A percentile compares a stretch with the other conserved stretches of the same genome.
phyloP scores from a whole-genome alignment of 2,888 invertebrate genomes.

The Heteromurus nitidus region DNA sequence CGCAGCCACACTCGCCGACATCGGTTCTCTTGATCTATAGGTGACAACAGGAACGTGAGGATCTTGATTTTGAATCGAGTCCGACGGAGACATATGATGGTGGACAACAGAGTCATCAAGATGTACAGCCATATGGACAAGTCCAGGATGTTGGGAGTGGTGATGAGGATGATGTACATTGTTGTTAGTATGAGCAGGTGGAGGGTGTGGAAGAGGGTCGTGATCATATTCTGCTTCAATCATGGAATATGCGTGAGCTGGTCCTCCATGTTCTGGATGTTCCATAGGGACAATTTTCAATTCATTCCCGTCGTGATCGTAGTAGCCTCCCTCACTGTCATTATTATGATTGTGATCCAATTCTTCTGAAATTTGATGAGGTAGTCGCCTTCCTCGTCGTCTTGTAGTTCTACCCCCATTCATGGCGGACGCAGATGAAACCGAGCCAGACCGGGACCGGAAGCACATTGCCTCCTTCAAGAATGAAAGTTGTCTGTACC shows the following conservation, averaged over 20 bases:
- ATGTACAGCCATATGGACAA: constrained; percentile 46
- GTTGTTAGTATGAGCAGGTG: constrained; percentile 42
- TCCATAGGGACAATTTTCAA: constrained; percentile 46
- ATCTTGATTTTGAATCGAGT: constrained; percentile 50
- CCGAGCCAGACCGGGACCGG: constrained; percentile 53
- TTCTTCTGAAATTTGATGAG: constrained; percentile 33
- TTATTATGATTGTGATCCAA: constrained; percentile 52
- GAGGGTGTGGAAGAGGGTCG: constrained; percentile 30
- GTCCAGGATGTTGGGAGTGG: constrained; percentile 40
- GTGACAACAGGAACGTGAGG: constrained; percentile 61
- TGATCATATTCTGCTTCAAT: constrained; percentile 42
- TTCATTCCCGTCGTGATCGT: constrained; percentile 46
- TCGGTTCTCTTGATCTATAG: constrained; percentile 42
- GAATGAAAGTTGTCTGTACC: constrained; percentile 66
- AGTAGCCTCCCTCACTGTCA: constrained; percentile 42
- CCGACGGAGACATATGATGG: constrained; percentile 44
- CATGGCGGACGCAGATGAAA: constrained; percentile 33
- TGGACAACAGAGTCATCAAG: constrained; percentile 39
- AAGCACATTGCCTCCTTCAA: constrained; percentile 68
- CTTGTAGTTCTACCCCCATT: constrained; percentile 33
- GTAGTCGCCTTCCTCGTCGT: constrained; percentile 20
- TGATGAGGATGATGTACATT: constrained; percentile 39
- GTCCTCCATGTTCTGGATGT: constrained; percentile 25
- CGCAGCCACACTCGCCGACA: constrained; percentile 3
- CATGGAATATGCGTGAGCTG: constrained; percentile 48